phyloP scores from a whole-genome alignment of 1,140 invertebrate species.

The Saccostrea echinata region DNA sequence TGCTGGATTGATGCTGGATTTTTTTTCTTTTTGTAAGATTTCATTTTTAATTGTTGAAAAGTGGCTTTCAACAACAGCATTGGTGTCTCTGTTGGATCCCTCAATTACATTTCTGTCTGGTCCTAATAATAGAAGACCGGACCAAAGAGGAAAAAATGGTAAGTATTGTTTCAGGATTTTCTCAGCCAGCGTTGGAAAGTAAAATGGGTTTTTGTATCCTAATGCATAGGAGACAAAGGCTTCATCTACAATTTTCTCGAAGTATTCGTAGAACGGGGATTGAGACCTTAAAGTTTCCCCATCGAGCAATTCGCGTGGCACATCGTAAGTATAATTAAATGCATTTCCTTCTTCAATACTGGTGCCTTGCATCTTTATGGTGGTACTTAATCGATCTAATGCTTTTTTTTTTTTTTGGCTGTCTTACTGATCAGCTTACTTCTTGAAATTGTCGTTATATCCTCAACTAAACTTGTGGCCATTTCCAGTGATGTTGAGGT shows the following conservation, averaged over 20 bases:
- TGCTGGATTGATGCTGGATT: not conserved
- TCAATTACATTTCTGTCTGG: not conserved
- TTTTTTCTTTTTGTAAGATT: not conserved
- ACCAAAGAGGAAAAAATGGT: constrained; percentile 26
- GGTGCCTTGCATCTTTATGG: too few relatives aligned
- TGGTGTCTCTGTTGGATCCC: not conserved
- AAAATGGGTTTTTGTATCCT: not conserved
- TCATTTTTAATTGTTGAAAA: not conserved
- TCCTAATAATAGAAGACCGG: not conserved
- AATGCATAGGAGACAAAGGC: not conserved
- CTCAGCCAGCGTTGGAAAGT: not conserved
- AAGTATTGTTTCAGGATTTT: not conserved
- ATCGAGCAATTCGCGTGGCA: too few relatives aligned
- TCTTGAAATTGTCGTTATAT: not conserved
- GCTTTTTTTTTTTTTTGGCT: not conserved
- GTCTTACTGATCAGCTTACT: not conserved
- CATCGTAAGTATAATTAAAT: too few relatives aligned
- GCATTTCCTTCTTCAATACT: too few relatives aligned
- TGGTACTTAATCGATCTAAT: not conserved
- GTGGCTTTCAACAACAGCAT: constrained; percentile 5
- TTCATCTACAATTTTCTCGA: too few relatives aligned
- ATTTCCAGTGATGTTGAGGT: not conserved
- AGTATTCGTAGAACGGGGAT: too few relatives aligned
- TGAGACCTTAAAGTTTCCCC: too few relatives aligned
- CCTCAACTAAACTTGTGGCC: not conserved